Evolutionary conservation across 2,888 invertebrate species (phyloP), one percentile per base, ranked within the genome.

Genomic region (Pseudococcus jackbeardsleyi): DNA sequence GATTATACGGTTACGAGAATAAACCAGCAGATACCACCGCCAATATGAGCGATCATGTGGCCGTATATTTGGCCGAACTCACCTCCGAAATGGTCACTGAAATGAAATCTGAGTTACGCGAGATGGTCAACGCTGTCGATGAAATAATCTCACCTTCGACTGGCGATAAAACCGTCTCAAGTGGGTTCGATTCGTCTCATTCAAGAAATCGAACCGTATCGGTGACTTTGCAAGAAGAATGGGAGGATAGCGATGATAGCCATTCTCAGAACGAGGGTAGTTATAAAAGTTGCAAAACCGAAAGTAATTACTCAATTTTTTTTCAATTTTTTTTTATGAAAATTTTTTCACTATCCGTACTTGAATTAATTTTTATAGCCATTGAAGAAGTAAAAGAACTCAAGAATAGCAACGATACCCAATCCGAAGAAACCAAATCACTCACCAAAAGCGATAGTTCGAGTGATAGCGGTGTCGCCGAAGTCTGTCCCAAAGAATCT

Each of bases 81-180:
- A 95, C 95, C 0, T 94, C 94, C 91, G 95, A 95, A 91, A 95
- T 96, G 94, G 95, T 95, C 11, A 95, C 95, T 86, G 95, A 96
- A 92, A 95, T 96, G 26, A 96, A 95, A 91, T 94, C 94, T 7
- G 90, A 90, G 86, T 90, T 90, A 39, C 93, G 95, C 84, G 95
- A 95, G 91, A 94, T 95, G 92, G 94, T 95, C 0, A 95, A 93
- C 91, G 95, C 95, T 82, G 95, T 96, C 2, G 95, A 95, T 90
- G 95, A 94, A 90, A 93, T 94, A 92, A 93, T 93, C 88, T 93
- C 93, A 12, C 93, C 93, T 1, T 93, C 93, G 86, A 39, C 26
- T 17, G 68, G 48, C 64, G 84, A 77, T 26, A 77, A 87, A 48
- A 72, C 19, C 46, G 1, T 11, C n/a, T 46, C n/a, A 0, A 17